These are phyloP conservation scores for Chaenocephalus aceratus DNA, from an alignment of 2,113 vertebrate species.

Conservation along the genomic window DNA sequence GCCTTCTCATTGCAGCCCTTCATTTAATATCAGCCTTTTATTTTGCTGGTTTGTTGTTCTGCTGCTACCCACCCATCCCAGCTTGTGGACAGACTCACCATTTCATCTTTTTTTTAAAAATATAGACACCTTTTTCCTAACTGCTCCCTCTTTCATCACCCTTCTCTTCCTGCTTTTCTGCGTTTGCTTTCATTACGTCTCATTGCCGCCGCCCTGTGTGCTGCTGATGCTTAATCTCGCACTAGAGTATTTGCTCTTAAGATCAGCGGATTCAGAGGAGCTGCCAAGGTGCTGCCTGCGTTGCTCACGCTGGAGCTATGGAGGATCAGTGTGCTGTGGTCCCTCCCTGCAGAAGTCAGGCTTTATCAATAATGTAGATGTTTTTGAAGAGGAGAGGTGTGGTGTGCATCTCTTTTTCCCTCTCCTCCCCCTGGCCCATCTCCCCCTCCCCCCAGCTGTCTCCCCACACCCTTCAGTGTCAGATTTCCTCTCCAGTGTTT, in stretches of 20 bases:
- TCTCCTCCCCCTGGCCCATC: conserved; percentile 44
- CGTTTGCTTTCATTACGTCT: conserved; percentile 21
- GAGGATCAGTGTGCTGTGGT: conserved; percentile 45
- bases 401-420: conserved; percentile 63
- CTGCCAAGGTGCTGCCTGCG: conserved; percentile 8
- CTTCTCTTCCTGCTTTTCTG: not conserved
- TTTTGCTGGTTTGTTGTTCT: conserved; percentile 47
- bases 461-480: conserved; percentile 73
- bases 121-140: conserved; percentile 2
- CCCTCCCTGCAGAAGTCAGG: conserved; percentile 63
- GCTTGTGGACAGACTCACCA: conserved; percentile 28
- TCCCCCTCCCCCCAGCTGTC: conserved; percentile 45
- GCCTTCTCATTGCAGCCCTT: conserved; percentile 60
- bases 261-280: not conserved
- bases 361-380: conserved; percentile 84
- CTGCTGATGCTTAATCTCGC: conserved; percentile 8
- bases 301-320: conserved; percentile 39
- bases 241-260: conserved; percentile 15
- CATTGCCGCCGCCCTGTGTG: not conserved
- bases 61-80: conserved; percentile 30
- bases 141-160: not conserved
- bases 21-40: conserved; percentile 58
- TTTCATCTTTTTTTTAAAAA: conserved; percentile 14
- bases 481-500: conserved; percentile 76
- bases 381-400: conserved; percentile 77